Conservation (phyloP, 2,888 invertebrate species). For the Nemotelus pantherinus region DNA sequence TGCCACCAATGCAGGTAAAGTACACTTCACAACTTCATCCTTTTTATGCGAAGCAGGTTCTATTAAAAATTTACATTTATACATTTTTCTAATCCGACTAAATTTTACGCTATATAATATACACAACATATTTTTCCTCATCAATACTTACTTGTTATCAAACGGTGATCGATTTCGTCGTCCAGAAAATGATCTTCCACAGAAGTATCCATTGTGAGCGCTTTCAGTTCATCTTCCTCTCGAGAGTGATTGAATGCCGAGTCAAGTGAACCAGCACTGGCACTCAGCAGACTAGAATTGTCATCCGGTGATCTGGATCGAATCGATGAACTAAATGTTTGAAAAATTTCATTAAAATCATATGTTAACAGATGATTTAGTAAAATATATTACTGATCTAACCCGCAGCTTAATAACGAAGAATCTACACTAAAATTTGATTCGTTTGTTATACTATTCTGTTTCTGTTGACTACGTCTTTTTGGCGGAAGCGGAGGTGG, state of each 20-base stretch:
- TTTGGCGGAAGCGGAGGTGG: conserved; percentile 85
- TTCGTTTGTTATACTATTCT: conserved; percentile 63
- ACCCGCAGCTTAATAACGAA: conserved; percentile 73
- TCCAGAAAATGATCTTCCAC: conserved; percentile 57
- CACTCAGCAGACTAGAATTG: conserved; percentile 73
- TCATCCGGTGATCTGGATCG: conserved; percentile 80
- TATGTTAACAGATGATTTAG: not conserved
- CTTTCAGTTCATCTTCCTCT: conserved; percentile 79
- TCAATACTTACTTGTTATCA: conserved; percentile 59
- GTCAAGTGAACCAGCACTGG: conserved; percentile 84
- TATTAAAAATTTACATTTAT: conserved; percentile 30
- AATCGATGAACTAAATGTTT: conserved; percentile 69
- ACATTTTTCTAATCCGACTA: not conserved
- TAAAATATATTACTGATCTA: conserved; percentile 66
- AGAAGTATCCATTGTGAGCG: conserved; percentile 67
- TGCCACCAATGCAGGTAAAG: not conserved
- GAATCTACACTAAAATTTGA: conserved; percentile 63
- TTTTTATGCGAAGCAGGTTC: conserved; percentile 32
- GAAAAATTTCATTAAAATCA: not conserved
- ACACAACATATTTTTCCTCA: not conserved
- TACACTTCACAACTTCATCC: conserved; percentile 27
- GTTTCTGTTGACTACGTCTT: conserved; percentile 67
- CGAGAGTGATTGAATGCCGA: conserved; percentile 89
- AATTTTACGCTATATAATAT: not conserved
- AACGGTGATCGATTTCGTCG: conserved; percentile 59